Evolutionary conservation across 2,888 invertebrate genomes (phyloP).

Genomic region (Dione juno): DNA sequence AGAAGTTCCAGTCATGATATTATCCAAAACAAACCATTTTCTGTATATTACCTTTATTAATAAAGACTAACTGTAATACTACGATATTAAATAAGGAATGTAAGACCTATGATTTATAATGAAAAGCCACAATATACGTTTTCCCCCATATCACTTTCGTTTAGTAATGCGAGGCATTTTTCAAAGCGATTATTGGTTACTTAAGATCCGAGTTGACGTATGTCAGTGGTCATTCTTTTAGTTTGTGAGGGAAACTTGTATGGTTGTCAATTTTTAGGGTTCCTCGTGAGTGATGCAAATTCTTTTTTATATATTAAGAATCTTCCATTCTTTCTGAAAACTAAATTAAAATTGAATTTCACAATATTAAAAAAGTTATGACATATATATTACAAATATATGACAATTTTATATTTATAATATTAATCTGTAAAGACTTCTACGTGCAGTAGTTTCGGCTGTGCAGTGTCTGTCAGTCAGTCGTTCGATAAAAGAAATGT

Average conservation of each 20-base stretch:
- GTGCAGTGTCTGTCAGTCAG: too few species aligned
- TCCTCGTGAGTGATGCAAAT: neutral
- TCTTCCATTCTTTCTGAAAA: too few species aligned
- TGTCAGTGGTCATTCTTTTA: constrained; percentile 36
- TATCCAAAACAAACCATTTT: neutral
- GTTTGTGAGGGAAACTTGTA: neutral
- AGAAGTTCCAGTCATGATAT: too few species aligned
- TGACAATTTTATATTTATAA: too few species aligned
- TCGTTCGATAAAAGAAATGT: too few species aligned
- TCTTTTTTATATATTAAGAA: neutral
- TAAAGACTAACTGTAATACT: neutral
- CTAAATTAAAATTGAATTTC: too few species aligned
- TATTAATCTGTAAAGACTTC: too few species aligned
- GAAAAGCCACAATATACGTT: constrained; percentile 12
- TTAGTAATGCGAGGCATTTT: constrained; percentile 51
- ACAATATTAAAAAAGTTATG: too few species aligned
- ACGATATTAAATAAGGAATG: neutral
- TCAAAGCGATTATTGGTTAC: constrained; percentile 53
- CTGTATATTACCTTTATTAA: constrained; percentile 3
- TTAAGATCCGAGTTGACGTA: constrained; percentile 43
- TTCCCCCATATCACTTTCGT: constrained; percentile 20
- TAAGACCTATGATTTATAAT: constrained; percentile 11
- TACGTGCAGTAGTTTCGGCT: too few species aligned
- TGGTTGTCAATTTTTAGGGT: neutral
- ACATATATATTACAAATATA: too few species aligned